Base-by-base conservation (phyloP, 1,140 invertebrate genomes). In the Papilio polytes region DNA sequence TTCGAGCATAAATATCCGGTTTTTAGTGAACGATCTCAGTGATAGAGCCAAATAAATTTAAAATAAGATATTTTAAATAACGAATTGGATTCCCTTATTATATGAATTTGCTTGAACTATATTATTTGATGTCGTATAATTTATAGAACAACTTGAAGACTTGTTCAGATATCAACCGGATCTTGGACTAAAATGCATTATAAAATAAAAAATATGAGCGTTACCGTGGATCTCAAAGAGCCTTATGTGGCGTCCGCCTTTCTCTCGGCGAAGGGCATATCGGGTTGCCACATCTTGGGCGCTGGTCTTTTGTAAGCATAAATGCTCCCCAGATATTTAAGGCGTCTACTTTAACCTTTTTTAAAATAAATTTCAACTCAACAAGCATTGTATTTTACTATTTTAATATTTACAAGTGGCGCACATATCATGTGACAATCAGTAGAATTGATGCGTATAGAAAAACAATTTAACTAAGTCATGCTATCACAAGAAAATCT, bases 201-300 rank as follows among this genome's bases (percentile, higher is more conserved):
- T 51, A 31, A 76, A 76, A 76, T 53, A 20, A 74, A 51, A 74
- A 51, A 74, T 48, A 9, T 20, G 0, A 73, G 20, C 9, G 22
- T 26, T 13, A 44, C 41, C 18, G n/a, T 51, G 3, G 46, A 22
- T 12, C 44, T 48, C 44, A 26, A 26, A 46, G 20, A 46, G 20
- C 13, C 73, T 44, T 74, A 74, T 41, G 44, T 44, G 15, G 41
- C 48, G 72, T 66, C 59, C 80, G 63, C 80, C 74, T 81, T 81
- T 81, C 80, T 77, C 80, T 56, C 7, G 4, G 26, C 74, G 74
- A 81, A 81, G 74, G 74, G 80, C 74, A 78, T 63, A 81, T 81
- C 80, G 66, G 22, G 44, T 78, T 81, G 74, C 80, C n/a, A 74
- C 63, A 80, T 41, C 66, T 59, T 59, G 36, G 46, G 18, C 13